These are phyloP conservation scores for Rhegmatorhina hoffmannsi DNA, from an alignment of 2,113 vertebrate genomes.

Conservation along the genomic window DNA sequence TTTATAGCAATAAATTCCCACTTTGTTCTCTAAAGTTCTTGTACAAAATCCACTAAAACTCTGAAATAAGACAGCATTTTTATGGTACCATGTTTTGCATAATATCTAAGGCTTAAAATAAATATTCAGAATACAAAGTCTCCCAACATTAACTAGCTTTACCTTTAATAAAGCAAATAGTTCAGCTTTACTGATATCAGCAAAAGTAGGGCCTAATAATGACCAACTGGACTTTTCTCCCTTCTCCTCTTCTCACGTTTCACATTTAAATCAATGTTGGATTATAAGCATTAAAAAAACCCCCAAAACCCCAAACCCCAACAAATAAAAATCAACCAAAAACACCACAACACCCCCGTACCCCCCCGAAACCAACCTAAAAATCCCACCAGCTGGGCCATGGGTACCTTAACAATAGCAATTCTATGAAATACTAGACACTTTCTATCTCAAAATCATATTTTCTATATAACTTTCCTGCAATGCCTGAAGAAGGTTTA, in stretches of 20 bases:
- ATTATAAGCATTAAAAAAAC: background rate
- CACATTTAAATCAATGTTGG: background rate
- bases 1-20: background rate
- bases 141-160: background rate
- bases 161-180: background rate
- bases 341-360: too few species aligned
- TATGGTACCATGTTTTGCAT: background rate
- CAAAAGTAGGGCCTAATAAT: background rate
- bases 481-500: background rate
- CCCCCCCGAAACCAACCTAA: background rate
- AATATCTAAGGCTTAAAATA: background rate
- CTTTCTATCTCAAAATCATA: background rate
- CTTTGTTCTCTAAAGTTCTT: background rate
- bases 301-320: background rate
- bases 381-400: background rate
- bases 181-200: background rate
- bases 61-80: background rate
- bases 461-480: background rate
- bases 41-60: background rate
- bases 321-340: too few species aligned
- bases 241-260: background rate
- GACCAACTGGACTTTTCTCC: background rate
- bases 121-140: background rate
- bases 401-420: background rate
- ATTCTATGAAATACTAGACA: background rate